Conservation (phyloP, 2,113 vertebrate genomes). For the Typhlomys cinereus region DNA sequence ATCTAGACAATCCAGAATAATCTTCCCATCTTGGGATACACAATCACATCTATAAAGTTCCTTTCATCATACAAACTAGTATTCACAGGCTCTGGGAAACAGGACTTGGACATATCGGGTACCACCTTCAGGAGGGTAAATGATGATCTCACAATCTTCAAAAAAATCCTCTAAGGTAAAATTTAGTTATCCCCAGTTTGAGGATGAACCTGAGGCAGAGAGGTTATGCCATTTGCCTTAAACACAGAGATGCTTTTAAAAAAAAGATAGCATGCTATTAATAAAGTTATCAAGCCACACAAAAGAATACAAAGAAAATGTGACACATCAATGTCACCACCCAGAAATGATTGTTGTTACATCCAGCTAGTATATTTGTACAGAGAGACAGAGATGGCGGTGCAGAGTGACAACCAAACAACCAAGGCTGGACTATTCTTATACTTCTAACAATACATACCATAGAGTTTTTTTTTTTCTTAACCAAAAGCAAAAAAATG, state of each 20-base stretch:
- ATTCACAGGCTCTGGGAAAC: not conserved
- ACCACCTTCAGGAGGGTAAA: not conserved
- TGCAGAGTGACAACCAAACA: not conserved
- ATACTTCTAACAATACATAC: not conserved
- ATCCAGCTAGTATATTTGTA: not conserved
- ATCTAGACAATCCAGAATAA: not conserved
- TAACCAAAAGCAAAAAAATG: not conserved
- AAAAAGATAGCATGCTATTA: slow-evolving; percentile 28
- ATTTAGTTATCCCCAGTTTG: not conserved
- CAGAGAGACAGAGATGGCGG: not conserved
- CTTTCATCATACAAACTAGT: not conserved
- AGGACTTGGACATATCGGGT: not conserved
- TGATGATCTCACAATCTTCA: not conserved
- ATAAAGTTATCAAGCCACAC: not conserved
- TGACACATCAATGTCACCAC: not conserved
- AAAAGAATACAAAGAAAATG: slow-evolving; percentile 44
- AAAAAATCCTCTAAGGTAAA: not conserved
- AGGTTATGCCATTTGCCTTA: slow-evolving; percentile 28
- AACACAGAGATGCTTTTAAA: not conserved
- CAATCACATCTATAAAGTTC: slow-evolving; percentile 23
- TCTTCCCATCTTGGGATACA: slow-evolving; percentile 15
- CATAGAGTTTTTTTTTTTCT: not conserved
- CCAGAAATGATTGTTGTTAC: not conserved
- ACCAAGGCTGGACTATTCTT: not conserved
- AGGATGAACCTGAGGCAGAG: slow-evolving; percentile 21